phyloP scores from a whole-genome alignment of 2,888 invertebrate species.

The Athetis lepigone region DNA sequence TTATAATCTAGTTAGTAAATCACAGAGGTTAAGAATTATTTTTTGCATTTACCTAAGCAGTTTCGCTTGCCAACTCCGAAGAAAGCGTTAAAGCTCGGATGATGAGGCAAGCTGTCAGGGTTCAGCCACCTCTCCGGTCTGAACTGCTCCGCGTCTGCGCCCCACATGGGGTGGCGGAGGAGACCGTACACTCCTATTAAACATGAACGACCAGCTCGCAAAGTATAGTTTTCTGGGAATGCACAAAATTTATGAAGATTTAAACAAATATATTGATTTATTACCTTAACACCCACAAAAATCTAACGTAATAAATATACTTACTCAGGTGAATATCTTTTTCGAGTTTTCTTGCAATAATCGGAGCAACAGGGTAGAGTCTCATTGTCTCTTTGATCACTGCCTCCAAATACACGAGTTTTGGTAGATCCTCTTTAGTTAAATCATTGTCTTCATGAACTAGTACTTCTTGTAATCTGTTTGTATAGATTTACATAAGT shows the following conservation, averaged over 20 bases:
- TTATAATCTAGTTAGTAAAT: no score
- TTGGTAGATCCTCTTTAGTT: conserved; percentile 30
- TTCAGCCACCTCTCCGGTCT: background rate
- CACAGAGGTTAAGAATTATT: no score
- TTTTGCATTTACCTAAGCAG: background rate
- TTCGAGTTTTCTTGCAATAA: conserved; percentile 27
- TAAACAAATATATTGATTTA: no score
- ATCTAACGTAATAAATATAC: background rate
- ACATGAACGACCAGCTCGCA: background rate
- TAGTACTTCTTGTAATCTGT: conserved; percentile 31
- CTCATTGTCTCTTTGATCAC: conserved; percentile 51
- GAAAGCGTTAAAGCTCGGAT: background rate
- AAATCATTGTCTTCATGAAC: conserved; percentile 25
- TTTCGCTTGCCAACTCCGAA: background rate
- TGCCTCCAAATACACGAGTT: conserved; percentile 39
- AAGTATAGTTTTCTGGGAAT: background rate
- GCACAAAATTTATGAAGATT: no score
- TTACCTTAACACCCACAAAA: no score
- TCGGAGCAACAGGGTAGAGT: conserved; percentile 35
- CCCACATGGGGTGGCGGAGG: background rate
- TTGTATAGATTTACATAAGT: background rate
- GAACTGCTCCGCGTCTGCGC: background rate
- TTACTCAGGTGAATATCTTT: conserved; percentile 44
- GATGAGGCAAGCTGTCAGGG: background rate
- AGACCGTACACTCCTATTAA: background rate